These are phyloP conservation scores for Nothoprocta pentlandii DNA, from an alignment of 2,113 vertebrate genomes.

Conservation along the genomic window DNA sequence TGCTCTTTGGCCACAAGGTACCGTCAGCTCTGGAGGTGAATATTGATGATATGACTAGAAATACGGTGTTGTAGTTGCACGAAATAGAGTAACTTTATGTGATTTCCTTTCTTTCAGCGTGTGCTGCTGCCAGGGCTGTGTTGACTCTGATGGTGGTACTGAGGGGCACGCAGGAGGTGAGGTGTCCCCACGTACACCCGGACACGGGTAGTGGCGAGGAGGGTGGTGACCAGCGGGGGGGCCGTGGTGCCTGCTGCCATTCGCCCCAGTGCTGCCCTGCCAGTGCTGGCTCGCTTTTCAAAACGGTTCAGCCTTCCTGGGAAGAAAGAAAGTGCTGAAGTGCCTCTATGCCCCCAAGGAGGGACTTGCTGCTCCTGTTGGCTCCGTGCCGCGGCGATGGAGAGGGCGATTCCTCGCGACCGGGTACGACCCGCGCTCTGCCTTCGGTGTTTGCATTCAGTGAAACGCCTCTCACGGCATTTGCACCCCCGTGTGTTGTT, in stretches of 20 bases:
- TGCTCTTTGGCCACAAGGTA: neutral
- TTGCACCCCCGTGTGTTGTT: neutral
- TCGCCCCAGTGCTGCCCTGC: neutral
- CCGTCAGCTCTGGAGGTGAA: neutral
- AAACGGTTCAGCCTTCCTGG: neutral
- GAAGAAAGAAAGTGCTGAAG: neutral
- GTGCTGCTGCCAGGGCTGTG: no score
- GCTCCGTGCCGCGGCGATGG: neutral
- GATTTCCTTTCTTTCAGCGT: no score
- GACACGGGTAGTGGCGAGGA: no score
- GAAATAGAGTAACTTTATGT: no score
- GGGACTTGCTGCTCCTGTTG: neutral
- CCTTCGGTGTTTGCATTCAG: neutral
- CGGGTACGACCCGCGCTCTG: no score
- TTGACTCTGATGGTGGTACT: no score
- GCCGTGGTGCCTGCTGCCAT: no score
- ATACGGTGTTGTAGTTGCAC: no score
- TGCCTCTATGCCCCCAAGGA: neutral
- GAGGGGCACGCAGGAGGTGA: no score
- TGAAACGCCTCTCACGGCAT: neutral
- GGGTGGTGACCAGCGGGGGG: no score
- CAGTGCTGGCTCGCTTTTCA: fast-evolving
- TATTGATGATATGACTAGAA: no score
- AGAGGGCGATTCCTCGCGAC: neutral
- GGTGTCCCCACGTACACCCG: no score